phyloP scores from a whole-genome alignment of 1,140 invertebrate genomes.

The Yoshiicerus persimilis region DNA sequence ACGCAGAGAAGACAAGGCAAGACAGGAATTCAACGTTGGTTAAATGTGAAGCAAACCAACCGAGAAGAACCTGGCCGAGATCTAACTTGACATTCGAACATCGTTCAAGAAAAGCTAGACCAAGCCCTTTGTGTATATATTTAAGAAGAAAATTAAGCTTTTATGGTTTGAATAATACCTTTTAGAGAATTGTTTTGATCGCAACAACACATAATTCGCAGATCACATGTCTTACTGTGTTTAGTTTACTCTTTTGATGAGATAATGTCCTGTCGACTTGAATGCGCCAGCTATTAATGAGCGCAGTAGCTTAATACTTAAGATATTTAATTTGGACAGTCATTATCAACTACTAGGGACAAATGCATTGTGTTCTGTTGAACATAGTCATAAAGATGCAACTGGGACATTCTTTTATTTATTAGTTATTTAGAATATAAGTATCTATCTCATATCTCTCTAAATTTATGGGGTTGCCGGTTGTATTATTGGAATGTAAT shows the following conservation, averaged over 20 bases:
- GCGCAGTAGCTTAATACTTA: neutral
- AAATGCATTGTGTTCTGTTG: neutral
- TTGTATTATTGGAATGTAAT: neutral
- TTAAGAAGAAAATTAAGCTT: conserved; percentile 24
- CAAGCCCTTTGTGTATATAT: neutral
- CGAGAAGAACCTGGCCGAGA: neutral
- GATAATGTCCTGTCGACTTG: neutral
- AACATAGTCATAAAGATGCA: neutral
- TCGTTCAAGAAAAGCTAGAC: neutral
- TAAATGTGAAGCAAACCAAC: neutral
- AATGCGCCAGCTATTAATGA: neutral
- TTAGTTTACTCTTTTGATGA: neutral
- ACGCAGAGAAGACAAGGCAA: neutral
- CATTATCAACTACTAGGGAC: neutral
- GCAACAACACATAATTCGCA: neutral
- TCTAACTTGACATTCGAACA: neutral
- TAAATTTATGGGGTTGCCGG: neutral
- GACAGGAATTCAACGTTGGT: neutral
- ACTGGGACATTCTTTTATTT: neutral
- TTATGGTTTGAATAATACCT: conserved; percentile 33
- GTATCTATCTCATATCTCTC: neutral
- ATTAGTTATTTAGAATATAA: no score
- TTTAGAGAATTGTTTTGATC: conserved; percentile 34
- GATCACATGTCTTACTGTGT: neutral
- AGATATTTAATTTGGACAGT: neutral